Base-by-base conservation (phyloP, 1,140 invertebrate genomes). In the Brachionus asplanchnoidis region DNA sequence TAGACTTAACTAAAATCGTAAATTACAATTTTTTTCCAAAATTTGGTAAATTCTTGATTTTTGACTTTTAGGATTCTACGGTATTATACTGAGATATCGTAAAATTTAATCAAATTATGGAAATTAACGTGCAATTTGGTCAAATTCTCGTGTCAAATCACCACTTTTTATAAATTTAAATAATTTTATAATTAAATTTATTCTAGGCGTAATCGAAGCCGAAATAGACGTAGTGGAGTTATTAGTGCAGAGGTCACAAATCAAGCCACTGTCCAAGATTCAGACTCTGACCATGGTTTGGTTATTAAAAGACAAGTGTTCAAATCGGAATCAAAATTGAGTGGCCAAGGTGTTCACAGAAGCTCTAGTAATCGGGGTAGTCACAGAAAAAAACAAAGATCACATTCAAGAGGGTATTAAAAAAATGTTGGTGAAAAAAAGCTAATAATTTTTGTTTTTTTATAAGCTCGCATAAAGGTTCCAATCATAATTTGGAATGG, bases 391-490 rank as follows among this genome's bases (percentile, higher is more conserved):
- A 77, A 46, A 26, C 42, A 77, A 3, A 46, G 73, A 28, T 50
- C 73, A 5, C 73, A 77, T 50, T 77, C 73, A 46, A 77, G 44
- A 77, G 44, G 73, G 73, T 77, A 50, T 26, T 50, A 26, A 4
- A 9, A 60, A 26, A 23, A 20, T 53, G 14, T 53, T 14, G 7
- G 11, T 17, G 14, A 14, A 17, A 32, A 36, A 36, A 36, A 36
- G 1, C 7, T 36, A 6, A 17, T 42, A 75, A 23, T n/a, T 4
- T 46, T 11, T 26, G 12, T 9, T 28, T 53, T 77, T 46, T 50
- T 46, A n/a, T 26, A 28, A 77, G 73, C 5, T 77, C 73, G 8
- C 46, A 50, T 14, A 50, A 26, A 77, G 20, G 17, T 46, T 1
- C 12, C 2, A 46, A 8, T 28, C n/a, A 77, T 14, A 50, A 77